Evolutionary conservation across 2,888 invertebrate genomes (phyloP), one percentile per base, ranked within the genome.

Genomic region (Dromius quadrimaculatus): DNA sequence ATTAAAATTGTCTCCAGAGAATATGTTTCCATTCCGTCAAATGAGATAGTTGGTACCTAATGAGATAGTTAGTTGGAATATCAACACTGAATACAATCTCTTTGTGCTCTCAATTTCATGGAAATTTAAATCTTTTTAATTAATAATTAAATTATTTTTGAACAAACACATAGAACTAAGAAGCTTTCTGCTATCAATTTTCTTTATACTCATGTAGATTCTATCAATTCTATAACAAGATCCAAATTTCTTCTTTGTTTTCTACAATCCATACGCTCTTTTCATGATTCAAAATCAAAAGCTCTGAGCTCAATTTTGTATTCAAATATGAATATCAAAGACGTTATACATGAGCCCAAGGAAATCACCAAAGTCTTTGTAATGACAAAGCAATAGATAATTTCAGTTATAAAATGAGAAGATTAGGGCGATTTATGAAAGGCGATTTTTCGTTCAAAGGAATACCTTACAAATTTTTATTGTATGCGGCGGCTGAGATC

Each of bases 321-420:
- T 28, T 54, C 13, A 54, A 54, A 54, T 54, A 54, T 54, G 23
- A 15, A 54, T 54, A 50, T 15, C 28, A 54, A 54, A 54, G 50
- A 54, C 15, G 28, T 54, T 50, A 28, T 28, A 17, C 50, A 15
- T 54, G 28, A 54, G 28, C 50, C 9, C 3, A 28, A 11, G 50
- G 5, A 54, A 32, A 54, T 54, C 28, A 28, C 23, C 28, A 54
- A 54, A 54, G 32, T 28, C 50, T 28, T 54, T 54, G 17, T 13
- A 15, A 11, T 8, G 50, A 54, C 50, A 54, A 54, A 54, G 28
- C 28, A 54, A 54, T 54, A 54, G 28, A 50, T 50, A 23, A 54
- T 54, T 54, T 54, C 50, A 54, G 23, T 47, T 47, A 4, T 47
- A 11, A 47, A 47, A 47, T n/a, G 47, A 11, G 13, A 5, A n/a